Percentiles rank a stretch among this genome's conserved stretches.
Evolutionary conservation across 2,888 invertebrate species (phyloP).

Genomic region (Antitype chi): DNA sequence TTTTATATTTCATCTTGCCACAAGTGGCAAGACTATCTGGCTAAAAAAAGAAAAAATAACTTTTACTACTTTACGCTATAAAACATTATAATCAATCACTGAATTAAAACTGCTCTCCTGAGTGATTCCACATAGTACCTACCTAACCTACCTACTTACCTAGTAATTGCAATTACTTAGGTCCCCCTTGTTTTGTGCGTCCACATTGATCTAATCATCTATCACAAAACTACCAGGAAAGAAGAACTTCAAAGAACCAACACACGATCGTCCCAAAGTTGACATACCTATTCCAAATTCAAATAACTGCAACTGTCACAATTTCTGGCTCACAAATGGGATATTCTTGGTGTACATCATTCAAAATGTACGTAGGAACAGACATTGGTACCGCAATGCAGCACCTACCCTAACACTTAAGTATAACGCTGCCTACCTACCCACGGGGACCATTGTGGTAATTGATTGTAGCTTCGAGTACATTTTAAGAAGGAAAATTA

Average conservation of each 20-base stretch:
- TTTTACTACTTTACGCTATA: no score
- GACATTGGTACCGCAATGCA: conserved; percentile 72
- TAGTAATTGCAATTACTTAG: no score
- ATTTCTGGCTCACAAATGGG: conserved; percentile 31
- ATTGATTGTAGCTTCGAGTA: conserved; percentile 36
- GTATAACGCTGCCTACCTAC: conserved; percentile 36
- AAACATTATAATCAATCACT: not conserved
- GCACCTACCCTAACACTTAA: conserved; percentile 53
- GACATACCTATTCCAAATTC: conserved; percentile 31
- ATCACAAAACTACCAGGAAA: not conserved
- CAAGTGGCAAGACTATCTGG: no score
- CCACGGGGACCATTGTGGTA: conserved; percentile 26
- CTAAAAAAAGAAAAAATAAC: not conserved
- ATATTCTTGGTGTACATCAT: conserved; percentile 71
- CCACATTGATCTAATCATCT: no score
- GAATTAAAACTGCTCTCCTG: not conserved
- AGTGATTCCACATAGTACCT: not conserved
- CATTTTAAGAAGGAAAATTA: conserved; percentile 12
- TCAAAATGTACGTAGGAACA: conserved; percentile 68
- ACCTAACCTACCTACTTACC: no score
- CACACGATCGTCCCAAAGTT: conserved; percentile 2
- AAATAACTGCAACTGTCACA: conserved; percentile 52
- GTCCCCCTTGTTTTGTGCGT: no score
- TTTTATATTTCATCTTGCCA: not conserved
- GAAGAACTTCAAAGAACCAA: not conserved